Evolutionary conservation across 1,140 invertebrate species (phyloP), one percentile per base, ranked within the genome.

Genomic region (Drosophila yakuba): DNA sequence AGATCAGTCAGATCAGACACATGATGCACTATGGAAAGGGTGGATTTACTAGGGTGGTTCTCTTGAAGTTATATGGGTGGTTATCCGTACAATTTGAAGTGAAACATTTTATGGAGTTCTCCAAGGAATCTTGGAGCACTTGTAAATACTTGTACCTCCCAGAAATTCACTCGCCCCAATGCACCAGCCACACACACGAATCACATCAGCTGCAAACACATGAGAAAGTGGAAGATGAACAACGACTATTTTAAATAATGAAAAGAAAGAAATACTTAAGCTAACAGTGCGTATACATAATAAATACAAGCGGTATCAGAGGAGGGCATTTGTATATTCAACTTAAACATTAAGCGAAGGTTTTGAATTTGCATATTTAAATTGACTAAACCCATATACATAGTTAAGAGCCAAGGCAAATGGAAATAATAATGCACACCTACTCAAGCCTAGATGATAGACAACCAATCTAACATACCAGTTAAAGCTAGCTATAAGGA

Each of bases 351-450:
- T 84, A 85, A 85, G 81, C 71, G 75, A 75, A 85, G 81, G 81
- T 85, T 85, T 85, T 85, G 82, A 86, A 85, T 85, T 85, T 86
- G 82, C 74, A 86, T 86, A 85, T 78, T 81, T 75, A 75, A 75
- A 78, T 73, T 71, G 78, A 77, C 52, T 56, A 69, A 69, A 56
- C 55, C 63, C 38, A 69, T 50, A 79, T n/a, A 62, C 36, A 55
- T 64, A 64, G 38, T 14, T 43, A 64, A 54, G 72, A 51, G 20
- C 39, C 48, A 50, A 56, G 39, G 78, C 69, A 83, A 88, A 88
- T 80, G 79, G 56, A 80, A 80, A 80, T 84, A 88, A 83, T 66
- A 83, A 74, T 80, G 81, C 81, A 85, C 61, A 57, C 66, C 67
- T 71, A 50, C 64, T 71, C 67, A 58, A 64, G 72, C 76, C 69